Evolutionary conservation across 1,140 invertebrate genomes (phyloP).

Genomic region (Drosophila pruinosa): DNA sequence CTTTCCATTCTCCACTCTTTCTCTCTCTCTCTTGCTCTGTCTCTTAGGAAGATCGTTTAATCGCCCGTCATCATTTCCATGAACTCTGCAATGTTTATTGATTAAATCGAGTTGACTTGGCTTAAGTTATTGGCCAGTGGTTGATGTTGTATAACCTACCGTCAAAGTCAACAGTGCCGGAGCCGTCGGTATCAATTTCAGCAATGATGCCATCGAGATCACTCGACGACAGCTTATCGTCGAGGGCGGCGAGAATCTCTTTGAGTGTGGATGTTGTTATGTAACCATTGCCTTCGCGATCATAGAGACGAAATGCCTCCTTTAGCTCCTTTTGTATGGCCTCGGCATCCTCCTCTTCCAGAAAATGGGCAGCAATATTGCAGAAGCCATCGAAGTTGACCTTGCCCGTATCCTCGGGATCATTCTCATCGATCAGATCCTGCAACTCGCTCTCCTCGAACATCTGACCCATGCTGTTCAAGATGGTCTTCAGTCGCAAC

Average conservation of each 20-base stretch:
- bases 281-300: slow-evolving; percentile 94
- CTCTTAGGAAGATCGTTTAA: slow-evolving; percentile 19
- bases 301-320: slow-evolving; percentile 93
- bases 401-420: slow-evolving; percentile 93
- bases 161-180: slow-evolving; percentile 95
- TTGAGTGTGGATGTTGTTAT: slow-evolving; percentile 94
- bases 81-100: slow-evolving; percentile 86
- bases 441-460: slow-evolving; percentile 94
- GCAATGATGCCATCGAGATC: slow-evolving; percentile 95
- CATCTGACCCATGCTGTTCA: slow-evolving; percentile 96
- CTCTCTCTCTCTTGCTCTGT: not conserved
- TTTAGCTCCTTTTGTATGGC: slow-evolving; percentile 97
- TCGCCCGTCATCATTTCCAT: slow-evolving; percentile 95
- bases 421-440: slow-evolving; percentile 92
- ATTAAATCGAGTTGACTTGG: not conserved
- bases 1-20: not conserved
- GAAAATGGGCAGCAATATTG: slow-evolving; percentile 93
- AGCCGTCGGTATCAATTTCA: slow-evolving; percentile 97
- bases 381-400: slow-evolving; percentile 97
- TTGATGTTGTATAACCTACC: slow-evolving; percentile 83
- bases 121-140: too few relatives aligned
- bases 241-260: slow-evolving; percentile 94
- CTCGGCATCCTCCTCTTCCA: slow-evolving; percentile 95
- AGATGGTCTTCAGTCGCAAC: slow-evolving; percentile 93
- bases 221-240: slow-evolving; percentile 93